Conservation (phyloP, 2,113 vertebrate genomes). For the Eidolon helvum region DNA sequence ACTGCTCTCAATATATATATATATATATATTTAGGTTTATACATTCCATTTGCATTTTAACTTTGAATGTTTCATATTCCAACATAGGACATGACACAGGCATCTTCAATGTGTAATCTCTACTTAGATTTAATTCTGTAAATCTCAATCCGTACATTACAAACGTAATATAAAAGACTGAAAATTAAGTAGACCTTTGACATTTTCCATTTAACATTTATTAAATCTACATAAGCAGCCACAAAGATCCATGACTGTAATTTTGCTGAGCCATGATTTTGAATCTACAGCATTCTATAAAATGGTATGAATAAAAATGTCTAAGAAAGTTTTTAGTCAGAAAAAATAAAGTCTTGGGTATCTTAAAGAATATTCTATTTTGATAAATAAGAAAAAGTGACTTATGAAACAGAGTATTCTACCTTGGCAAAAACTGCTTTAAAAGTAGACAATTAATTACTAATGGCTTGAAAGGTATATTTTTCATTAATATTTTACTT, state of each 20-base stretch:
- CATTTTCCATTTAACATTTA: background rate
- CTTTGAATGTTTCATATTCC: constrained; percentile 12
- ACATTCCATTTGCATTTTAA: constrained; percentile 16
- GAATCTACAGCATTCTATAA: background rate
- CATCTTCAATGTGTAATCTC: background rate
- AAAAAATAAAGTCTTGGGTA: constrained; percentile 7
- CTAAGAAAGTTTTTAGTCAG: background rate
- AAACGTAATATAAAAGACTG: constrained; percentile 22
- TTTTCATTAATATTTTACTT: background rate
- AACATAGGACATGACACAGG: background rate
- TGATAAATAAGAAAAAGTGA: constrained; percentile 4
- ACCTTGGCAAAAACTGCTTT: background rate
- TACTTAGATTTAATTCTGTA: constrained; percentile 27
- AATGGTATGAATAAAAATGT: constrained; percentile 45
- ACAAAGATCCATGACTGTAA: background rate
- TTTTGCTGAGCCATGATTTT: background rate
- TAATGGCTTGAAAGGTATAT: background rate
- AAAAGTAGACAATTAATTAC: constrained; percentile 19
- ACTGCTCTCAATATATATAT: background rate
- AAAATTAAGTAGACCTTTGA: background rate
- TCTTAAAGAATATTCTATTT: background rate
- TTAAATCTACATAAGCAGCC: background rate
- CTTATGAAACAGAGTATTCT: background rate
- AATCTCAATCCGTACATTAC: constrained; percentile 37
- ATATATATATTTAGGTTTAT: background rate